A percentile compares a stretch with the other conserved stretches of the same genome.
Conservation (phyloP, 2,888 invertebrate species). For the Helobdella robusta region DNA sequence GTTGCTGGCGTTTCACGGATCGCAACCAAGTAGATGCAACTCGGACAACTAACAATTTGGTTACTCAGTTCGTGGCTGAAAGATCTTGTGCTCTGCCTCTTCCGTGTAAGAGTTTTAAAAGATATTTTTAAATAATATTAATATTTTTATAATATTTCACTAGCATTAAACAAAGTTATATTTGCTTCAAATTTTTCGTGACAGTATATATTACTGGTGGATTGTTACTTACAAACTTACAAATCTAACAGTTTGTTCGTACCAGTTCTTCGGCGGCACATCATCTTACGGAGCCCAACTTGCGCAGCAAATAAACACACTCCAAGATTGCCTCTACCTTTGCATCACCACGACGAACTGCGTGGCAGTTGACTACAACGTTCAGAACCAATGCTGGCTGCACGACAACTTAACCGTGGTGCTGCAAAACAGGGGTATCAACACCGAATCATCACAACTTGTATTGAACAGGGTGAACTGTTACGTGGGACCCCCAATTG, state of each 20-base stretch:
- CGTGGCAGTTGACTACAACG: constrained; percentile 20
- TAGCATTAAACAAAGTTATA: no score
- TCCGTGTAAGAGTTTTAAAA: no score
- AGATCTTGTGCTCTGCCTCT: no score
- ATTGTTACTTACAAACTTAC: no score
- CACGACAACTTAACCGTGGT: constrained; percentile 1
- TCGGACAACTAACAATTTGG: no score
- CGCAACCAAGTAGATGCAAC: not conserved
- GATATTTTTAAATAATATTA: no score
- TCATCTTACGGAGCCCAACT: not conserved
- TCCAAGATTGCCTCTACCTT: not conserved
- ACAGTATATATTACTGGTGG: no score
- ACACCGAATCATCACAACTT: no score
- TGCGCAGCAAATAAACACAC: not conserved
- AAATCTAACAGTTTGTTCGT: constrained; percentile 20
- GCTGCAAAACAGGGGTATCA: no score
- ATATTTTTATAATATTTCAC: no score
- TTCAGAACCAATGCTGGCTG: not conserved
- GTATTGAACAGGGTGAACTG: constrained; percentile 21
- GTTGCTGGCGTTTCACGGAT: constrained; percentile 9
- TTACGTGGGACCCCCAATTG: not conserved
- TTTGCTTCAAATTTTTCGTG: no score
- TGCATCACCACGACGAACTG: not conserved
- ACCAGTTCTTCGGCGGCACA: constrained; percentile 1
- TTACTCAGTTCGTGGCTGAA: no score